Evolutionary conservation across 2,888 invertebrate species (phyloP).

Genomic region (Beris chalybata): DNA sequence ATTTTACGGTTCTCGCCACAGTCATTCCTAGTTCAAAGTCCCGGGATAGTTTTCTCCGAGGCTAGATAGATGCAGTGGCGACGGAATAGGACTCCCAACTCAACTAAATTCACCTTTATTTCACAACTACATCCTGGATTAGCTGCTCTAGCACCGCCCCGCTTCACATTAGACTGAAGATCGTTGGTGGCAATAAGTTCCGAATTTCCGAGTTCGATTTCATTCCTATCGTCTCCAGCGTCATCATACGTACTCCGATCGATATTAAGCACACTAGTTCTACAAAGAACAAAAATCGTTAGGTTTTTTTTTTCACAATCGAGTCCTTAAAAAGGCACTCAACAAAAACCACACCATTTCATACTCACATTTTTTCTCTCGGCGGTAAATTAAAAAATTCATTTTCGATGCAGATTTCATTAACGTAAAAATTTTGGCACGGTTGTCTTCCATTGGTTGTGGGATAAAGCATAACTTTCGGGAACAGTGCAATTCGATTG

Average conservation of each 20-base stretch:
- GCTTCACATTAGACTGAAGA: constrained; percentile 43
- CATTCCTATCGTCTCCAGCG: not conserved
- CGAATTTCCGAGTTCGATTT: not conserved
- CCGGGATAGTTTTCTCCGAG: not conserved
- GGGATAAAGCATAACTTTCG: not conserved
- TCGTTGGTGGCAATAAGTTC: constrained; percentile 18
- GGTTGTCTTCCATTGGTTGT: too few relatives aligned
- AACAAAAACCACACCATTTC: too few relatives aligned
- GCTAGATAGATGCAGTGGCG: too few relatives aligned
- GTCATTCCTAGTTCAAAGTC: too few relatives aligned
- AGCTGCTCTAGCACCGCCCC: constrained; percentile 38
- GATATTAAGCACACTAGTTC: constrained; percentile 1
- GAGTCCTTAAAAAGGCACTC: too few relatives aligned
- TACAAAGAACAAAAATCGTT: not conserved
- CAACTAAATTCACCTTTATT: constrained; percentile 48
- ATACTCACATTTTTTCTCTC: too few relatives aligned
- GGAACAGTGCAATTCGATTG: not conserved
- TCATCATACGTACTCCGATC: constrained; percentile 9
- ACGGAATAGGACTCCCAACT: too few relatives aligned
- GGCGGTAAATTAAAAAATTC: too few relatives aligned
- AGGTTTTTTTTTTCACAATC: not conserved
- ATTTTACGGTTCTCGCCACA: too few relatives aligned
- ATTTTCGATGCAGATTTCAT: too few relatives aligned
- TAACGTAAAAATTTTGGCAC: too few relatives aligned
- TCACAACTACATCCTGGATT: constrained; percentile 51